A percentile compares a stretch with the other conserved stretches of the same genome.
These are phyloP conservation scores for Latrodectus hesperus DNA, from an alignment of 2,888 invertebrate genomes.

Conservation along the genomic window DNA sequence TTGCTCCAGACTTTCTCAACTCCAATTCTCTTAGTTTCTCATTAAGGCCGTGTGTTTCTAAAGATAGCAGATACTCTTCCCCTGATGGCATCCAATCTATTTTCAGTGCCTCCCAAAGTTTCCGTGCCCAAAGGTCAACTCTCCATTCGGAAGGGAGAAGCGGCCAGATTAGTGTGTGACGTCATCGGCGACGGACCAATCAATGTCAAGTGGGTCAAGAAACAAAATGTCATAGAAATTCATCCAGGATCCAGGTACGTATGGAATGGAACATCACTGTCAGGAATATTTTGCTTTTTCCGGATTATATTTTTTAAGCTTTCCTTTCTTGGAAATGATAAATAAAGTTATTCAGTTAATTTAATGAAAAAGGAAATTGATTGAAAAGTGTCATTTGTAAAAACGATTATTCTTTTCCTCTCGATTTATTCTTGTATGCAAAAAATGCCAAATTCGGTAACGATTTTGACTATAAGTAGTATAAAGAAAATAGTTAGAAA, in stretches of 20 bases:
- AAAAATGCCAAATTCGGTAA: too few species aligned
- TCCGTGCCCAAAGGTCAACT: constrained; percentile 54
- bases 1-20: neutral
- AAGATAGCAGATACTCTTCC: neutral
- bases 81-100: constrained; percentile 1
- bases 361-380: neutral
- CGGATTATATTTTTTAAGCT: neutral
- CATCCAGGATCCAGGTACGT: constrained; percentile 66
- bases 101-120: constrained; percentile 63
- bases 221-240: constrained; percentile 58
- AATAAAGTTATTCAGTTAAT: neutral
- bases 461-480: too few species aligned
- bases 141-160: constrained; percentile 64
- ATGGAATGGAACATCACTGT: neutral
- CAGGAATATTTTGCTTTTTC: neutral
- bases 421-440: too few species aligned
- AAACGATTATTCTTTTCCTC: too few species aligned
- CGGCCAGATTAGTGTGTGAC: constrained; percentile 60
- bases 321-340: neutral
- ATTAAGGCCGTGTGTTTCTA: neutral
- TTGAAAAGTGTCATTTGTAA: too few species aligned
- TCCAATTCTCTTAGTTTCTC: neutral
- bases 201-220: constrained; percentile 65
- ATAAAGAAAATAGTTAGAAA: too few species aligned
- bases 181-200: constrained; percentile 65